A percentile compares a stretch with the other conserved stretches of the same genome.
Conservation (phyloP, 1,140 invertebrate genomes). For the Anastrepha ludens region DNA sequence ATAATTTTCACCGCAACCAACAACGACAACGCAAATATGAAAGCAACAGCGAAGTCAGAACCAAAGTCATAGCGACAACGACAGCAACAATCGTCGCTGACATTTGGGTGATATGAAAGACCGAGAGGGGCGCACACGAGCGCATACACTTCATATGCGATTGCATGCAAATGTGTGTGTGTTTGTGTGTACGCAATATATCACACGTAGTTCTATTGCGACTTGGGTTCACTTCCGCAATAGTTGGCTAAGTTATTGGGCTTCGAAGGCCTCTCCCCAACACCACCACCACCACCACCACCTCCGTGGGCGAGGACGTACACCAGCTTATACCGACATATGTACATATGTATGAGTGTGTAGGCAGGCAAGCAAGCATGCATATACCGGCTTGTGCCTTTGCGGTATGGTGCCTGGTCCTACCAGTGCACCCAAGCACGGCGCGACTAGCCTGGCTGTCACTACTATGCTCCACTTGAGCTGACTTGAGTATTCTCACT, state of each 20-base stretch:
- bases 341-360: background rate
- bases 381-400: background rate
- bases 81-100: background rate
- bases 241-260: background rate
- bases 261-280: background rate
- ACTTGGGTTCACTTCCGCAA: constrained; percentile 15
- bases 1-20: constrained; percentile 25
- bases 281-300: no score
- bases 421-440: background rate
- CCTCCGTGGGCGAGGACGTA: no score
- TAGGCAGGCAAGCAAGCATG: no score
- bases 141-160: background rate
- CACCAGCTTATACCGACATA: background rate
- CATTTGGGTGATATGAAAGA: constrained; percentile 25
- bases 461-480: constrained; percentile 21
- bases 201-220: background rate
- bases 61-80: background rate
- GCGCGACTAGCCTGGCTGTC: background rate
- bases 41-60: background rate
- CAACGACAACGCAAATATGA: background rate
- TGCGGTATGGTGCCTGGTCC: background rate
- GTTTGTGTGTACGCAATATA: background rate
- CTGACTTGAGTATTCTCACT: constrained; percentile 44
- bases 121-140: background rate
- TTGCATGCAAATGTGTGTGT: background rate